Percentiles rank a stretch among this genome's conserved stretches.
These are phyloP conservation scores for Pseudococcus viburni DNA, from an alignment of 2,888 invertebrate species.

Conservation along the genomic window DNA sequence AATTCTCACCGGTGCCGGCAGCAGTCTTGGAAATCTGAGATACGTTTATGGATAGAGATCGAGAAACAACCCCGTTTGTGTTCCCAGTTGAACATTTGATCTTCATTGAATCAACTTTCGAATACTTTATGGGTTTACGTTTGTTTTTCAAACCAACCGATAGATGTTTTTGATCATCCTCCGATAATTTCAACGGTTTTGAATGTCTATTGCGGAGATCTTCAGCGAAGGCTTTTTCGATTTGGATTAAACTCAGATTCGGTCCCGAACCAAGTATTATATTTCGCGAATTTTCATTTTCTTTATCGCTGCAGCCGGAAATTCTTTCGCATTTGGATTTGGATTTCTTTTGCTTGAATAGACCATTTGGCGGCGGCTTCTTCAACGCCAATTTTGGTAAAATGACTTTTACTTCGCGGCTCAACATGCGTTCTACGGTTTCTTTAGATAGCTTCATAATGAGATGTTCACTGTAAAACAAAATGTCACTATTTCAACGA, in stretches of 20 bases:
- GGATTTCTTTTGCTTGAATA: neutral
- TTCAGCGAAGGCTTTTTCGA: neutral
- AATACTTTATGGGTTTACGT: neutral
- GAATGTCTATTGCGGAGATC: neutral
- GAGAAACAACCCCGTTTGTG: neutral
- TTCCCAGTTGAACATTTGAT: neutral
- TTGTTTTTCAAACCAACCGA: neutral
- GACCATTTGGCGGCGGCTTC: neutral
- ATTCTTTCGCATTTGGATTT: neutral
- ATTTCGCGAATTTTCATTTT: neutral
- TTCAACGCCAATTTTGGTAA: neutral
- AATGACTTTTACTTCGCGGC: neutral
- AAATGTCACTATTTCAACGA: neutral
- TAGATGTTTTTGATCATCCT: neutral
- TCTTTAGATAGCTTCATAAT: neutral
- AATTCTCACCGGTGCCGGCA: neutral
- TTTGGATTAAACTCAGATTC: neutral
- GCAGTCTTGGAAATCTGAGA: neutral
- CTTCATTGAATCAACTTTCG: neutral
- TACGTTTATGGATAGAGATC: neutral
- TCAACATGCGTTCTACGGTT: neutral
- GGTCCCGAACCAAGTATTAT: neutral
- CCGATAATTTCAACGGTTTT: neutral
- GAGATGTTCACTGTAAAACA: neutral
- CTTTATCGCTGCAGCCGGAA: conserved; percentile 12